These are phyloP conservation scores for Catocala fraxini DNA, from an alignment of 2,888 invertebrate genomes.

Conservation along the genomic window DNA sequence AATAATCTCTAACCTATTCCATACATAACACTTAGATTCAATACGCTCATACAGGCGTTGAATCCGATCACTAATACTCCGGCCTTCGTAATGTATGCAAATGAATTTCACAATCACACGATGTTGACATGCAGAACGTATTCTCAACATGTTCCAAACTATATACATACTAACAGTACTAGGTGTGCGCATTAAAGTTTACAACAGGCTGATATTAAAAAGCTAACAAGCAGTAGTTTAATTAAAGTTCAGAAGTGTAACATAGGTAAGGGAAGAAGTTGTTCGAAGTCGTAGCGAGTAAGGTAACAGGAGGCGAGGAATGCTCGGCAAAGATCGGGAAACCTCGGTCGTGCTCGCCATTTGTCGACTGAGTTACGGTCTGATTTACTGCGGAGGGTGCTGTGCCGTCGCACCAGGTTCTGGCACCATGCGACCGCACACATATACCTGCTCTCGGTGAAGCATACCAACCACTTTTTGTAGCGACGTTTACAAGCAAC, in stretches of 20 bases:
- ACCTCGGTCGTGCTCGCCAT: not conserved
- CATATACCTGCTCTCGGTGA: not conserved
- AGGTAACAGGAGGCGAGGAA: not conserved
- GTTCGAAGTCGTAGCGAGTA: not conserved
- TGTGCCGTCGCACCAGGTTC: not conserved
- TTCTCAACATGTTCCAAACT: not conserved
- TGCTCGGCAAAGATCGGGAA: not conserved
- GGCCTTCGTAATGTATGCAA: no score
- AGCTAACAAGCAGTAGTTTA: slow-evolving; percentile 17
- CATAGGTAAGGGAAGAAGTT: slow-evolving; percentile 3
- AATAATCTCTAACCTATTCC: no score
- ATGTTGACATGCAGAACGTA: not conserved
- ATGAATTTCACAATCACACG: no score
- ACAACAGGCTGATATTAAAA: slow-evolving; percentile 10
- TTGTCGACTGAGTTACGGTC: not conserved
- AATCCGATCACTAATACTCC: no score
- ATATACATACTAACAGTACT: not conserved
- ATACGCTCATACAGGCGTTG: no score
- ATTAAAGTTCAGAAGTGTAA: slow-evolving; percentile 10
- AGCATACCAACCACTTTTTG: not conserved
- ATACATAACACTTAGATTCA: no score
- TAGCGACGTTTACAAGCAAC: no score
- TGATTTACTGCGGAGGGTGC: not conserved
- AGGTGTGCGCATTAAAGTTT: not conserved
- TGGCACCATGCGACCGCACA: not conserved